Base-by-base conservation (phyloP, 2,797 vertebrate genomes). In the Catharus ustulatus region DNA sequence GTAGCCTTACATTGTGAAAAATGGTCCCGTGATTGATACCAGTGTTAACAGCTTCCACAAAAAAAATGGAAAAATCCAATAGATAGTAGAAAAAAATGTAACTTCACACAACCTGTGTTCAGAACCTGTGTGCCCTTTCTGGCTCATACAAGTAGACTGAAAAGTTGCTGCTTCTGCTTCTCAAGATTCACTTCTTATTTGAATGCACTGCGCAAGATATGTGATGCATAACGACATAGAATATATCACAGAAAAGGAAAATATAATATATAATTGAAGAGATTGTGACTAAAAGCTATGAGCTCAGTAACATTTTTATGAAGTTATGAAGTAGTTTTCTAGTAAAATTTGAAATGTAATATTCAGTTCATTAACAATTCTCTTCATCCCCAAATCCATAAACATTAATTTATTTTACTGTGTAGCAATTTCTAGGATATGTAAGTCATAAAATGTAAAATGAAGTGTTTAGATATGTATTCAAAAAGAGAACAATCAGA, bases 261-360 rank as follows among this genome's bases (percentile, higher is more conserved):
- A 59, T 42, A 34, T 14, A 40, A 58, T 52, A 55, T 32, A 59
- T 62, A 63, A 52, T 89, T 89, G 67, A 90, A 90, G 18, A 52
- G 2, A n/a, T 52, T 69, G 30, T 58, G 54, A 58, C 78, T 84
- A 90, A 90, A 91, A 62, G 46, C 45, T 71, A 17, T 83, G 34
- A 80, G 71, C 17, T 77, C 49, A 52, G 59, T 87, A 92, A 55
- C 6, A 67, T 87, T 93, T 87, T 94, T 32, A 88, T 87, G 64
- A 84, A 67, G 15, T 54, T 61, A 79, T 52, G 43, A 93, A 88
- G 34, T 46, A 46, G 11, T 59, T 95, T 88, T 76, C 52, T 73
- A 73, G 32, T 73, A 79, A 94, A 90, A 89, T 94, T 93, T 87
- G 40, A 46, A 75, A 82, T 63, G n/a, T 57, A 76, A 84, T 77